Conservation (phyloP, 2,888 invertebrate species). For the Leptopilina drosophilae region DNA sequence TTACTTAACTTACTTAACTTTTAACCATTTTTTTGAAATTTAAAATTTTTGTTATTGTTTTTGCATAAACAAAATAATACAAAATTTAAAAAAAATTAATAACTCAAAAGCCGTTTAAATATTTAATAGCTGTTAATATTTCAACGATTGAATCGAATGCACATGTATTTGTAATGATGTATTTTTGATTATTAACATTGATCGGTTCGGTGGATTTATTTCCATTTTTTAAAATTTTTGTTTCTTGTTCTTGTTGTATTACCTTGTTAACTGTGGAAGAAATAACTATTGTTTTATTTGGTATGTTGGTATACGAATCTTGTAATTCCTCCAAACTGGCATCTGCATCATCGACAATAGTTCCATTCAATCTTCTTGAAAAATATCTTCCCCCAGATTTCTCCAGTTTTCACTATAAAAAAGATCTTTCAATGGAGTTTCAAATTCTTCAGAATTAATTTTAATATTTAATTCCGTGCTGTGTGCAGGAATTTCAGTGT, state of each 20-base stretch:
- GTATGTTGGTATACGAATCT: background rate
- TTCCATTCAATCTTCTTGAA: background rate
- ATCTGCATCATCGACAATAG: background rate
- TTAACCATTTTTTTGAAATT: too few species aligned
- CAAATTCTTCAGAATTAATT: constrained; percentile 1
- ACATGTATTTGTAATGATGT: background rate
- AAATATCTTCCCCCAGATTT: background rate
- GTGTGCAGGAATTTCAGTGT: background rate
- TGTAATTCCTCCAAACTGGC: background rate
- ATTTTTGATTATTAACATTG: background rate
- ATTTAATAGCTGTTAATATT: too few species aligned
- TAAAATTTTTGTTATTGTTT: too few species aligned
- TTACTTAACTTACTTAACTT: too few species aligned
- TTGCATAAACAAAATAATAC: too few species aligned
- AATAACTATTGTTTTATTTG: too few species aligned
- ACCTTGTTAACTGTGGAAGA: background rate
- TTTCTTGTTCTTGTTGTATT: background rate
- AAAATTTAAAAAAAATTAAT: too few species aligned
- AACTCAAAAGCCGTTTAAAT: too few species aligned
- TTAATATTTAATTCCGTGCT: background rate
- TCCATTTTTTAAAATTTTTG: background rate
- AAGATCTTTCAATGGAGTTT: background rate
- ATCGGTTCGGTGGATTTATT: background rate
- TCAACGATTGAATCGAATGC: background rate
- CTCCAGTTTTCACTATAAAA: background rate